phyloP scores from a whole-genome alignment of 1,140 invertebrate genomes.

The Atta colombica region DNA sequence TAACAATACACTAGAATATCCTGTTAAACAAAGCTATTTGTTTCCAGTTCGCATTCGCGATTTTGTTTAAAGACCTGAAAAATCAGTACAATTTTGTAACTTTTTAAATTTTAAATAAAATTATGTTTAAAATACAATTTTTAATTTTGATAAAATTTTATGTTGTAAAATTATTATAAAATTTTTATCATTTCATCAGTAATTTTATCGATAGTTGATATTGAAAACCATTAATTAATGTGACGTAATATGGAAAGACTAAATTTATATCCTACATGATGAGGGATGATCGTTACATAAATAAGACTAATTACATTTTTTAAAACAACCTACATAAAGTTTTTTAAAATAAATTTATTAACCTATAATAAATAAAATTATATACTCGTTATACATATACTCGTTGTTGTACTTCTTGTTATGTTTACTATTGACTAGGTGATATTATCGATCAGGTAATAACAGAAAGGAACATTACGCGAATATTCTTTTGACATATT shows the following conservation, averaged over 20 bases:
- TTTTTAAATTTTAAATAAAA: not conserved
- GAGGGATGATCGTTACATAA: not conserved
- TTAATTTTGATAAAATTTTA: slow-evolving; percentile 13
- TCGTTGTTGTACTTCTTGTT: slow-evolving; percentile 1
- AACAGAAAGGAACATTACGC: slow-evolving; percentile 18
- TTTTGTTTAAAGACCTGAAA: not conserved
- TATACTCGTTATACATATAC: too few relatives aligned
- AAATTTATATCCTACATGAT: slow-evolving; percentile 5
- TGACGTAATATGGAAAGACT: slow-evolving; percentile 21
- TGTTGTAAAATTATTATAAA: not conserved
- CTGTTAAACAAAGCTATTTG: slow-evolving; percentile 24
- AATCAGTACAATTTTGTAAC: not conserved
- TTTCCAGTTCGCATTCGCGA: not conserved
- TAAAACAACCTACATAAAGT: not conserved
- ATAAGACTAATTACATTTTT: slow-evolving; percentile 6
- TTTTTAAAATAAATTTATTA: slow-evolving; percentile 3
- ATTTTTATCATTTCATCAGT: not conserved
- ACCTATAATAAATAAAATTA: slow-evolving; percentile 11
- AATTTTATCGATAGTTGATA: slow-evolving; percentile 23
- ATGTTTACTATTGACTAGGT: not conserved
- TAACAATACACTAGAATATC: slow-evolving; percentile 19
- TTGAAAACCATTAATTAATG: slow-evolving; percentile 37
- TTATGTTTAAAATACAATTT: not conserved
- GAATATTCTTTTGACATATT: slow-evolving; percentile 64
- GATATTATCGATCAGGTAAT: not conserved